Base-by-base conservation (phyloP, 2,888 invertebrate genomes). In the Noctuana brunneofusca region DNA sequence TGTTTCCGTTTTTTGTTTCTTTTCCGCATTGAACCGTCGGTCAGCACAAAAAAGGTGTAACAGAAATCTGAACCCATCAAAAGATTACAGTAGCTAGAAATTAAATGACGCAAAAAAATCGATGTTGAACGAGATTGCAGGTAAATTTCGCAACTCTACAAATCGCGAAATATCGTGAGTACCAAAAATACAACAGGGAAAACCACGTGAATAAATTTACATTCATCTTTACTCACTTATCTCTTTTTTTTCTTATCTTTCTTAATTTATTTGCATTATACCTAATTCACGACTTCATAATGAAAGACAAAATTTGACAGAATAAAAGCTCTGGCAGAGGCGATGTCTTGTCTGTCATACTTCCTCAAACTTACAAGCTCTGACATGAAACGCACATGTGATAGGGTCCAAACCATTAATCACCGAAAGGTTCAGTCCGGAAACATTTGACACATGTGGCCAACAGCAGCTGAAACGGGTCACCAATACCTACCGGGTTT, bases 391-490 rank as follows among this genome's bases (percentile, higher is more conserved):
- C 20, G 22, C 46, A 52, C 41, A 32, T 14, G 30, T 43, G 52
- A 53, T 43, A 54, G 35, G 53, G 59, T 16, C 46, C 22, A 46
- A 11, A 12, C 53, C 59, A 84, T 89, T 87, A 88, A 89, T 88
- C 86, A 86, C 78, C 60, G 69, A 76, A 84, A 87, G 74, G 73
- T 76, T 77, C 68, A 16, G 41, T 41, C 41, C 73, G 67, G 71
- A 80, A 83, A 86, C 85, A 84, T 84, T 81, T 72, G 72, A 78
- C 82, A 81, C 89, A 89, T 84, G 78, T 89, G 89, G 81, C 70
- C 71, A 78, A 81, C 89, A 89, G 87, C 89, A 89, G 87, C 86
- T 90, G 89, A 81, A 80, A 70, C 74, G 75, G 65, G 73, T 69
- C 67, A 53, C 16, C n/a, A 18, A 55, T 30, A 53, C 30, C 20